Evolutionary conservation across 2,113 vertebrate genomes (phyloP).

Genomic region (Tragulus kanchil): DNA sequence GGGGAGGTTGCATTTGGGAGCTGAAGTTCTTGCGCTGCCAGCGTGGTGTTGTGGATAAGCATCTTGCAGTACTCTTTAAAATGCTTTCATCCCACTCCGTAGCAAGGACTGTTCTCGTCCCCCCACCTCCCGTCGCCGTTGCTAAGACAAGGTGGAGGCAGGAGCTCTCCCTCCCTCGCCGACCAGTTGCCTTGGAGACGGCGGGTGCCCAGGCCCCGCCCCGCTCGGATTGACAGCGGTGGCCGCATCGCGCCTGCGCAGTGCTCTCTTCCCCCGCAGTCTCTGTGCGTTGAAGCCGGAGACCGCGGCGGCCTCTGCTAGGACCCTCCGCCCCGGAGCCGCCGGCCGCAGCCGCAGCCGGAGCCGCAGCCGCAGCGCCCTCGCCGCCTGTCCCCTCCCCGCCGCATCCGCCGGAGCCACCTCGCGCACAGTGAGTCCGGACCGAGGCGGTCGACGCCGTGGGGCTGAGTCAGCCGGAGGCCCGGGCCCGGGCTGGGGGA

Average conservation of each 20-base stretch:
- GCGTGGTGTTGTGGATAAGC: constrained; percentile 58
- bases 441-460: constrained; percentile 65
- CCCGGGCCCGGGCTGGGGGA: constrained; percentile 79
- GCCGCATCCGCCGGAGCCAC: constrained; percentile 74
- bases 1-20: neutral
- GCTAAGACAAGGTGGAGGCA: constrained; percentile 65
- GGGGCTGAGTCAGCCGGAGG: constrained; percentile 85
- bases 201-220: constrained; percentile 61
- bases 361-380: constrained; percentile 52
- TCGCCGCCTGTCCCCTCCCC: constrained; percentile 66
- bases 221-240: constrained; percentile 75
- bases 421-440: constrained; percentile 79
- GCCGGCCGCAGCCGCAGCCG: constrained; percentile 73
- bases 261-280: constrained; percentile 78
- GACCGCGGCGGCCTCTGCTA: constrained; percentile 79
- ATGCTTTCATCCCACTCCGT: neutral
- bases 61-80: constrained; percentile 52
- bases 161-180: constrained; percentile 22
- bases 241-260: constrained; percentile 84
- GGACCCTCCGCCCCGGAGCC: constrained; percentile 73
- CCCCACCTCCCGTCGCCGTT: constrained; percentile 41
- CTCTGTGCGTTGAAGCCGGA: constrained; percentile 81
- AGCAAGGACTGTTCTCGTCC: constrained; percentile 48
- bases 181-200: constrained; percentile 63
- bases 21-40: constrained; percentile 44